Evolutionary conservation across 2,113 vertebrate genomes (phyloP).

Genomic region (Esox niger): DNA sequence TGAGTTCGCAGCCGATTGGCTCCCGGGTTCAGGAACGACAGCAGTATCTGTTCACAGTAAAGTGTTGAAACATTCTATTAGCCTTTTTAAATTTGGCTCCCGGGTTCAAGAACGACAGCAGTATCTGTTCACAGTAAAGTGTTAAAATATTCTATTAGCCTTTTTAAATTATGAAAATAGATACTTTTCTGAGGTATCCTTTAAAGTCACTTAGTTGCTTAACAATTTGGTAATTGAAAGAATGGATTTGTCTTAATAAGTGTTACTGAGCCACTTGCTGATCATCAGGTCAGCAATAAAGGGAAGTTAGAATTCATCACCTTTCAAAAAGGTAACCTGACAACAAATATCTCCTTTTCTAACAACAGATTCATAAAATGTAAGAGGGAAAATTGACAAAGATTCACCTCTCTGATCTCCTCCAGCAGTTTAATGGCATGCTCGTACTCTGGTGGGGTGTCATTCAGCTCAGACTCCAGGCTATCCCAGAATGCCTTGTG

Average conservation of each 20-base stretch:
- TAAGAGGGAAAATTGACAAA: not conserved
- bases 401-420: conserved; percentile 88
- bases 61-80: too few species aligned
- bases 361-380: not conserved
- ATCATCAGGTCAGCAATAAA: too few species aligned
- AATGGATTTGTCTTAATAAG: too few species aligned
- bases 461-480: conserved; percentile 82
- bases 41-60: conserved; percentile 73
- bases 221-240: too few species aligned
- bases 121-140: conserved; percentile 66
- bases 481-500: conserved; percentile 93
- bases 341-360: not conserved
- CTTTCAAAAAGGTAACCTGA: not conserved
- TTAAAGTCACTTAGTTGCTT: too few species aligned
- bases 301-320: too few species aligned
- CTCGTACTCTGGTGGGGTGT: conserved; percentile 86
- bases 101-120: conserved; percentile 88
- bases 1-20: conserved; percentile 86
- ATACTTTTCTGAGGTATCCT: too few species aligned
- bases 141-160: too few species aligned
- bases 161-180: too few species aligned
- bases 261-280: too few species aligned
- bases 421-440: conserved; percentile 87
- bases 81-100: conserved; percentile 80
- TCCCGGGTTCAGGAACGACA: conserved; percentile 89